Conservation (phyloP, 37 sponge, comb jelly and placozoan species). For the Sycon ciliatum region DNA sequence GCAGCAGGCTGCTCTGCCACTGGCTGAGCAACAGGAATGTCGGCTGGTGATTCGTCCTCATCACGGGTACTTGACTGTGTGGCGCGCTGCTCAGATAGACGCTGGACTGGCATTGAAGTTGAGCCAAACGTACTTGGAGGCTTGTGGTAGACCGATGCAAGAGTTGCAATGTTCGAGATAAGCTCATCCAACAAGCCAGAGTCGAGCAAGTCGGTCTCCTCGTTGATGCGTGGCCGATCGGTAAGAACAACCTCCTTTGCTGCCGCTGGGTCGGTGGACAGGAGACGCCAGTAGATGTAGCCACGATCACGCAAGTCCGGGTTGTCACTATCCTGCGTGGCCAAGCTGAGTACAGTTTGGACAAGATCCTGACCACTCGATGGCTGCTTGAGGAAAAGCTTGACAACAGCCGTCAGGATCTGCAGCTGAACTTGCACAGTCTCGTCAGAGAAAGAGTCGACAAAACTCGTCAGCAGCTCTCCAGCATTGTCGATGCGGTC, state of each 20-base stretch:
- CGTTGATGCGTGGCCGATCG: constrained; percentile 91
- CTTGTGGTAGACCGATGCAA: constrained; percentile 98
- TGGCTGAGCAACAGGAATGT: too few species aligned
- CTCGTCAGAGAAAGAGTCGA: constrained; percentile 93
- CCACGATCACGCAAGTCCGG: constrained; percentile 95
- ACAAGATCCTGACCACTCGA: constrained; percentile 86
- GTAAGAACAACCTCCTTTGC: constrained; percentile 98
- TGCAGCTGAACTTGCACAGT: constrained; percentile 87
- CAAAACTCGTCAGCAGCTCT: constrained; percentile 73
- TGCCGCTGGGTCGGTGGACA: constrained; percentile 98
- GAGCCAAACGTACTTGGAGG: constrained; percentile 93
- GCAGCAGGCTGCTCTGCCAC: too few species aligned
- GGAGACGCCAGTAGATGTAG: constrained; percentile 96
- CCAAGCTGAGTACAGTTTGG: constrained; percentile 81
- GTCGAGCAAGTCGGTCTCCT: constrained; percentile 94
- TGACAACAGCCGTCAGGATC: constrained; percentile 87
- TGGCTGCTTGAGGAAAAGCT: constrained; percentile 92
- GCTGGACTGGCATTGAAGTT: too few species aligned
- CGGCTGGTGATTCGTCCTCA: too few species aligned
- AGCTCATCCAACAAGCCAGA: constrained; percentile 89
- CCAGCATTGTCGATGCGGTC: constrained; percentile 91
- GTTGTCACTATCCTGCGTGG: constrained; percentile 97
- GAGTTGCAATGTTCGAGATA: constrained; percentile 86
- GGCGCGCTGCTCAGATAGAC: too few species aligned
- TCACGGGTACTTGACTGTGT: too few species aligned